phyloP scores from a whole-genome alignment of 1,140 invertebrate genomes.

The Galendromus occidentalis region DNA sequence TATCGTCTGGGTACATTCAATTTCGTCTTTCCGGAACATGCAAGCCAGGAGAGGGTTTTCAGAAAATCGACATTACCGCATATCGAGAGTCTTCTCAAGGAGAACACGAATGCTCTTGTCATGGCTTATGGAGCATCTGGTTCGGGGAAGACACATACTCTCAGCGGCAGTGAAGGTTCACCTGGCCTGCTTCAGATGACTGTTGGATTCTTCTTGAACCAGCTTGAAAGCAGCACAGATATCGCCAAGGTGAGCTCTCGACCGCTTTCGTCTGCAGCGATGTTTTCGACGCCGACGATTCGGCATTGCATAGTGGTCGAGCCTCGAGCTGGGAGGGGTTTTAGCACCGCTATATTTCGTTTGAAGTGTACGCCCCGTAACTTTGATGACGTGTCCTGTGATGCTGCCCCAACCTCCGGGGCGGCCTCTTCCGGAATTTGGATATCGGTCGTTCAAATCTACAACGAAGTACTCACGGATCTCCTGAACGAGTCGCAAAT shows the following conservation, averaged over 20 bases:
- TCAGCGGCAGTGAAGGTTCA: background rate
- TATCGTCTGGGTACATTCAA: background rate
- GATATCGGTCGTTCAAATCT: background rate
- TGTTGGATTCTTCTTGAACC: too few relatives aligned
- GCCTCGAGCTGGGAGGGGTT: too few relatives aligned
- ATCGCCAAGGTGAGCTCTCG: too few relatives aligned
- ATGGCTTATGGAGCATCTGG: background rate
- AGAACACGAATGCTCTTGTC: background rate
- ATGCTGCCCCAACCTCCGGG: too few relatives aligned
- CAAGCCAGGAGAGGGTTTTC: background rate
- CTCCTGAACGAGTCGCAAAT: background rate
- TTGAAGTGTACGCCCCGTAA: too few relatives aligned
- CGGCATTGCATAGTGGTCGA: too few relatives aligned
- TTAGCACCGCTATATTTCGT: too few relatives aligned
- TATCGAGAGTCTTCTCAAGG: background rate
- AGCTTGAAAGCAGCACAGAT: too few relatives aligned
- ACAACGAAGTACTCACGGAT: slow-evolving; percentile 3
- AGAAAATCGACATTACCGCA: background rate
- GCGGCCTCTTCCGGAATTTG: background rate
- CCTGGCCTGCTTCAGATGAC: too few relatives aligned
- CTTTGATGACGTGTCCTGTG: too few relatives aligned
- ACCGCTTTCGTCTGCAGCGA: too few relatives aligned
- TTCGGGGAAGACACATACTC: background rate
- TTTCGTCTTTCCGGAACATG: background rate
- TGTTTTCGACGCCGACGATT: too few relatives aligned